Evolutionary conservation across 2,113 vertebrate genomes (phyloP), one percentile per base, ranked within the genome.

Genomic region (Okapia johnstoni): DNA sequence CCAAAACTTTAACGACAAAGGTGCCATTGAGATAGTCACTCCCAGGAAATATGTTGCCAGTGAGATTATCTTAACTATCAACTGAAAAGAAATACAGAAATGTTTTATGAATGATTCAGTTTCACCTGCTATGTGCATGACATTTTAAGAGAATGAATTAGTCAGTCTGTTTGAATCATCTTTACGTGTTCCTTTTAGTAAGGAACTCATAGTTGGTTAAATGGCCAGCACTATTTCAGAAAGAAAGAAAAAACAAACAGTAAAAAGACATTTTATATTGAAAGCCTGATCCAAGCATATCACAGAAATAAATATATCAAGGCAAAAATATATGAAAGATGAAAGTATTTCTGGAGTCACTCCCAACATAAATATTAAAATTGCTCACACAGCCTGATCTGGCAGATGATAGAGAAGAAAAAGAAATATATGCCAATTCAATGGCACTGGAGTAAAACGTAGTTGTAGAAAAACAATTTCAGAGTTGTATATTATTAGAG

Each of bases 161-260:
- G 88, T 97, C 97, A 97, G 33, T 94, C 85, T 92, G 30, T 83
- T 88, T 97, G 97, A 97, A 84, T 98, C 96, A 97, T 96, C 85
- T 95, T 97, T 98, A 91, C 1, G 2, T 98, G 84, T 97, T 95
- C 57, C 94, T 96, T 98, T 98, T 96, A 95, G 96, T 97, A 97
- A 97, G 33, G 96, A 98, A 98, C 93, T 95, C 92, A 93, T 88
- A 95, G 87, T 96, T 94, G 95, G 95, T 95, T 97, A 98, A 96
- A 96, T 96, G 98, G 81, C 97, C 97, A 98, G 61, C 90, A 93
- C 89, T 98, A 48, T 88, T 97, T 97, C 92, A 98, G 95, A 87
- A 92, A 57, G 81, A 93, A 95, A 40, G n/a, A 60, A 98, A 97
- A 96, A 88, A 96, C 25, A 97, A 94, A 70, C 46, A 97, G 52